Base-by-base conservation (phyloP, 2,888 invertebrate genomes). In the Cryptocephalus moraei region DNA sequence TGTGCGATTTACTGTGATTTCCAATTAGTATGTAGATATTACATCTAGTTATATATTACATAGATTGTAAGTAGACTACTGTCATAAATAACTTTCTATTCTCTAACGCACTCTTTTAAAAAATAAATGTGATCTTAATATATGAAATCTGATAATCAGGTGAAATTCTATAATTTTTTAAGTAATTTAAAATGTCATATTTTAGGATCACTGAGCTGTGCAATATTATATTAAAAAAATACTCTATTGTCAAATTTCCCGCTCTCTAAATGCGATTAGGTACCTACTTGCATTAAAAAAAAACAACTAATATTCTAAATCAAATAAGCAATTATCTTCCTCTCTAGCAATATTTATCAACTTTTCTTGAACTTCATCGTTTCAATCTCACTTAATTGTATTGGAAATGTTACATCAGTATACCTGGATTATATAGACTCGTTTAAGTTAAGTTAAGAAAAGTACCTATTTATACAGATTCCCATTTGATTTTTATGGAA, bases 291-390 rank as follows among this genome's bases (percentile, higher is more conserved):
- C 40, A 39, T 40, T 43, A 40, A 43, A 39, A 46, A 41, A 51
- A 44, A 47, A 54, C 53, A 62, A 65, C 65, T 61, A 55, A 68
- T 67, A 70, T 69, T 69, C 69, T 70, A 70, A 70, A 69, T 64
- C 62, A 51, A 63, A 52, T 50, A 70, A 70, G 68, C 69, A 69
- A 70, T 69, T 68, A 62, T 63, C 63, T 64, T 63, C 63, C 60
- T 62, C 64, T 51, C 49, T 66, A 69, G 69, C 66, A 66, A 66
- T 66, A 66, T 59, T 36, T 22, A 22, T 22, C 22, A 4, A 22
- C 22, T 22, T 22, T 22, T 22, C 22, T 4, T 22, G 22, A 22
- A 22, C 22, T 22, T 22, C 6, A 22, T 4, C 22, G 22, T 22
- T 22, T 22, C 22, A 22, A 22, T 22, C 22, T 22, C 22, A 22